Base-by-base conservation (phyloP, 2,113 vertebrate genomes). In the Varanus salvator region DNA sequence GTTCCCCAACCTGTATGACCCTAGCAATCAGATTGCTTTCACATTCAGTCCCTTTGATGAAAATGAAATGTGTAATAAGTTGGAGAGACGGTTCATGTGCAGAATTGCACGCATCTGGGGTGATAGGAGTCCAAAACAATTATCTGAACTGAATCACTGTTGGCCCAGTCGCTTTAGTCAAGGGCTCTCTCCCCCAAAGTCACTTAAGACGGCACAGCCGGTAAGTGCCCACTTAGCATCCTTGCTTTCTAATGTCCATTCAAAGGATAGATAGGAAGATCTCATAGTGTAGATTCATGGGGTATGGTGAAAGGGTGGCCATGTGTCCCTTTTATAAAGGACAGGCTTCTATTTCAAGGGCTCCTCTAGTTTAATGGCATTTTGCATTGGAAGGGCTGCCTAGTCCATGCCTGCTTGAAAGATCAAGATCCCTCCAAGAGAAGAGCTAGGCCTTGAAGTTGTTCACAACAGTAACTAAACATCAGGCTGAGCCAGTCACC, bases 61-160 rank as follows among this genome's bases (percentile, higher is more conserved):
- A 66, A 50, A 85, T 50, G 34, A 85, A 23, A 17, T 44, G 29
- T 8, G 3, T 48, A 31, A 15, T 27, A 9, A 85, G 17, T 76
- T 34, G 50, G 31, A n/a, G 87, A 95, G 94, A 93, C 88, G 92
- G 94, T 92, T 96, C 84, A 77, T 85, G 91, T 1, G 15, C 88
- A 93, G 93, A 92, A 94, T 93, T 93, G 93, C 93, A 95, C 0
- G 93, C 87, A 85, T 27, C 0, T 71, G 84, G 92, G 90, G 89
- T 48, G 93, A 95, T 94, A 93, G 89, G 78, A 95, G 89, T 87
- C 92, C 92, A 94, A 71, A 72, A 88, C 89, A 95, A 95, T 92
- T 89, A 95, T 94, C 92, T 93, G 89, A 0, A 19, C 91, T 94
- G 94, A 95, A 95, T 94, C 93, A 93, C 91, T 76, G 66, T 88